Evolutionary conservation across 2,797 vertebrate genomes (phyloP), one percentile per base, ranked within the genome.

Genomic region (Austrolebias charrua): DNA sequence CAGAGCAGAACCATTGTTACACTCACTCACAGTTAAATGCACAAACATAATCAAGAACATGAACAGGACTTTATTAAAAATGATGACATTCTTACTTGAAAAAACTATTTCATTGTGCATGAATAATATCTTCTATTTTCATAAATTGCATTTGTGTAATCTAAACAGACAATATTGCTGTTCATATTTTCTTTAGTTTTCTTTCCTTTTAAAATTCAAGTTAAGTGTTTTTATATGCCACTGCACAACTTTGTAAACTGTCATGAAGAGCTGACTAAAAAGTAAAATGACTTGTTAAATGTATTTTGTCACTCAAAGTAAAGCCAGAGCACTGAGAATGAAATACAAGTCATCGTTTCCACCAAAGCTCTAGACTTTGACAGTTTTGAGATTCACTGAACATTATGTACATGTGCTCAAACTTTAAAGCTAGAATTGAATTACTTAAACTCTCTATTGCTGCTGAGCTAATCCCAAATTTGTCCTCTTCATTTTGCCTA

Each of bases 401-500:
- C 20, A 66, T 60, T 58, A 44, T 29, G 64, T 75, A 73, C 69
- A 79, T 56, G 63, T 43, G 53, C 81, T 80, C 66, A 71, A 73
- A 78, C 78, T 66, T 70, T 63, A 14, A 77, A 76, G 76, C 63
- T 55, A 48, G 57, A 49, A 61, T 71, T 72, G 63, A 74, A 73
- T 81, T 60, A 65, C 75, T 83, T 63, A 68, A 81, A 69, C 56
- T 69, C 56, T 69, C 31, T 46, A 35, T 53, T 6, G 3, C 57
- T 40, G 58, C 69, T 44, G 75, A 82, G 65, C 72, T 79, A 83
- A 89, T 85, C 82, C 86, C 53, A 80, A 81, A 90, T 84, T 70
- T 80, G 75, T 78, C 53, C 53, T 73, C 54, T 76, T 80, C 73
- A 79, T 65, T 82, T 79, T 68, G 79, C 73, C 46, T 63, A 84